These are phyloP conservation scores for Cynaeus angustus DNA, from an alignment of 2,888 invertebrate genomes.

Conservation along the genomic window DNA sequence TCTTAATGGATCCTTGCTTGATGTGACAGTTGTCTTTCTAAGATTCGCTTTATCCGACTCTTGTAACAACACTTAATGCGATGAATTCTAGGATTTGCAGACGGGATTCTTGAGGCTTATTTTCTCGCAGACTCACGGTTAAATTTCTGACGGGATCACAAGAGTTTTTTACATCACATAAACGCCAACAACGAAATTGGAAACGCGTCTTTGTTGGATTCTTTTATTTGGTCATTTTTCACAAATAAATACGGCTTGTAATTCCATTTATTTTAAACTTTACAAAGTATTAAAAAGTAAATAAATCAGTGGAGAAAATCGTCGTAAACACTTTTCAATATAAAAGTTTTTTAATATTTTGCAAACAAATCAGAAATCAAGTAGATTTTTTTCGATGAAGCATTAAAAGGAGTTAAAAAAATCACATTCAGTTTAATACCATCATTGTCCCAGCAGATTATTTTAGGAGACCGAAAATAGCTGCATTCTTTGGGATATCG, in stretches of 20 bases:
- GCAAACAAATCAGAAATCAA: no score
- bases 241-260: no score
- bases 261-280: no score
- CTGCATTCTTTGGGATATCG: constrained; percentile 22
- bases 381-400: no score
- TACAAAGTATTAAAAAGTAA: no score
- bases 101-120: constrained; percentile 44
- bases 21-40: constrained; percentile 58
- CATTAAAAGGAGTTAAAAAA: no score
- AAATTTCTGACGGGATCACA: constrained; percentile 34
- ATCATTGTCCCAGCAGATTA: constrained; percentile 38
- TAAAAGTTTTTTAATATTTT: no score
- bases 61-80: constrained; percentile 55
- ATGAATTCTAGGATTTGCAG: constrained; percentile 54
- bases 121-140: constrained; percentile 39
- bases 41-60: constrained; percentile 55
- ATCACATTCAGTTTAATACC: no score
- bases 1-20: constrained; percentile 56
- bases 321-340: no score
- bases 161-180: constrained; percentile 28
- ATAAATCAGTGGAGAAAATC: no score
- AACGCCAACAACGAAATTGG: constrained; percentile 35
- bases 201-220: constrained; percentile 17
- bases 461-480: constrained; percentile 15
- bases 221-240: constrained; percentile 3